These are phyloP conservation scores for Brachypterus glaber DNA, from an alignment of 2,888 invertebrate species.

Conservation along the genomic window DNA sequence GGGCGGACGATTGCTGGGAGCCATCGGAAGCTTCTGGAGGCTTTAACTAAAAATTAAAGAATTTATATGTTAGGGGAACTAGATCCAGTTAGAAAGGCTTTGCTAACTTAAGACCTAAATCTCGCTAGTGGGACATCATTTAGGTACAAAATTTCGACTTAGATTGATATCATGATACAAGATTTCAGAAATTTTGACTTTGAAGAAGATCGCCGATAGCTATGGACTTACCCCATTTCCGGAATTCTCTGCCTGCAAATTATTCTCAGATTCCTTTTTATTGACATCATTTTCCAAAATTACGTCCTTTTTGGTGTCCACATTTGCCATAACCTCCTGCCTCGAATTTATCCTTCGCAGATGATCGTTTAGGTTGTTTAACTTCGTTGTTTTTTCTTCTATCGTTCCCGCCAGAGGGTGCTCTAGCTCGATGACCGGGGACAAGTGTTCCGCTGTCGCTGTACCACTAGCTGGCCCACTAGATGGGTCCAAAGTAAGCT, in stretches of 20 bases:
- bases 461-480: slow-evolving; percentile 32
- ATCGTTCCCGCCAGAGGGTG: too few relatives aligned
- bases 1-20: too few relatives aligned
- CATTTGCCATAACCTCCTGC: slow-evolving; percentile 25
- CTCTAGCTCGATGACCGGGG: slow-evolving; percentile 34
- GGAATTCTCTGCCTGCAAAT: not conserved
- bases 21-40: too few relatives aligned
- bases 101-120: too few relatives aligned
- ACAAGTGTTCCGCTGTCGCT: slow-evolving; percentile 34
- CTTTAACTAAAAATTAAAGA: too few relatives aligned
- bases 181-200: too few relatives aligned
- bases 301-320: slow-evolving; percentile 2
- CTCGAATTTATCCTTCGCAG: slow-evolving; percentile 52
- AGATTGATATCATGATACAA: too few relatives aligned
- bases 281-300: not conserved
- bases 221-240: not conserved
- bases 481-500: slow-evolving; percentile 24
- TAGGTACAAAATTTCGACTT: too few relatives aligned
- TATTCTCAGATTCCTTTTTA: not conserved
- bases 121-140: too few relatives aligned
- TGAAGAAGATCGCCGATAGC: too few relatives aligned
- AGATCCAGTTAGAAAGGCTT: too few relatives aligned
- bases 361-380: slow-evolving; percentile 51
- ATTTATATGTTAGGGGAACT: too few relatives aligned
- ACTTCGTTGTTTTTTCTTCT: slow-evolving; percentile 43